Evolutionary conservation across 2,113 vertebrate genomes (phyloP), one percentile per base, ranked within the genome.

Genomic region (Megaptera novaeangliae): DNA sequence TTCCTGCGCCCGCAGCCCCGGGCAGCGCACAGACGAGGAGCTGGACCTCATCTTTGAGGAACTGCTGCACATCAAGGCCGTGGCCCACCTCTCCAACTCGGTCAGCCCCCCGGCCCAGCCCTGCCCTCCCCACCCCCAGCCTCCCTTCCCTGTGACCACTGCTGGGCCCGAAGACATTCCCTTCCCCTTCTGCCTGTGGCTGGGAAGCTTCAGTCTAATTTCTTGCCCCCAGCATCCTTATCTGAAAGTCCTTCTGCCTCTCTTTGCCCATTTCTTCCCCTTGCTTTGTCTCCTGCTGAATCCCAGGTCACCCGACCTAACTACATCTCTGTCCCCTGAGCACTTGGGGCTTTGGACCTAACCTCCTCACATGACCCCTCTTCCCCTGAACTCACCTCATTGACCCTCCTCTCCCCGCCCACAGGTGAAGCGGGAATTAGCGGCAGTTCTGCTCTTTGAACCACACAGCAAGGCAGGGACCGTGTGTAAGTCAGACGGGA

Each of bases 11-110:
- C 2, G 6, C 93, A 99, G 99, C 83, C 99, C 99, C 0, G 99
- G 98, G 77, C 99, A 99, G 97, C 99, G 99, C 95, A 99, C 99
- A 0, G 98, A 99, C 0, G 99, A 99, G 23, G 99, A 99, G 96
- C 98, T 99, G 97, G 99, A 99, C 93, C 99, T 99, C 87, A 99
- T 99, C 94, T 99, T 99, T 1, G 99, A 99, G 98, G 99, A 99
- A 98, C 98, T 99, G 71, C 99, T 99, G 1, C 99, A 99, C 69
- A 98, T 99, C 97, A 99, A 99, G 93, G 99, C 99, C 0, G 99
- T 99, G 44, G 99, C 99, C 36, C 99, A 99, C 93, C 99, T 99
- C 86, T 99, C 99, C 96, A 99, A 99, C 95, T 99, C 99, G 3
- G 99, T 99, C 85, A 99, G 99, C 96, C 2, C 1, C 0, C 66